phyloP scores from a whole-genome alignment of 37 sponge, comb jelly and placozoan species.

The Haliclona indistincta region DNA sequence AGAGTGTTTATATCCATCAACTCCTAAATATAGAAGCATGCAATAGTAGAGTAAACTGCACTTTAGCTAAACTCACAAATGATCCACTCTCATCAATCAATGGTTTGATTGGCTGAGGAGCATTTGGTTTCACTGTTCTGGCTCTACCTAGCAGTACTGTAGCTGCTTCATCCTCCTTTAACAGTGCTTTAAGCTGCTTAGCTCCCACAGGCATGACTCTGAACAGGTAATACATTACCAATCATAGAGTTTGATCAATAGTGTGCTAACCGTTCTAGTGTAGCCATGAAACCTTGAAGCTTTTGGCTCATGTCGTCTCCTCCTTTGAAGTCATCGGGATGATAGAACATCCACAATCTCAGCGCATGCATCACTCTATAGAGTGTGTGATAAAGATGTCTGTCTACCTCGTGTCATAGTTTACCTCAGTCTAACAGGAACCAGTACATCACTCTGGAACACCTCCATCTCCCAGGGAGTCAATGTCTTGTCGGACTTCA shows the following conservation, averaged over 20 bases:
- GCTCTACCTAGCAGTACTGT: conserved; percentile 35
- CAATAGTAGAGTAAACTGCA: neutral
- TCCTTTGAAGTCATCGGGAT: conserved; percentile 67
- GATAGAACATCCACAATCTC: conserved; percentile 48
- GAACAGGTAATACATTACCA: neutral
- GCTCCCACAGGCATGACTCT: conserved; percentile 62
- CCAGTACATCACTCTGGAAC: conserved; percentile 47
- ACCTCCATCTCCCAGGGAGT: conserved; percentile 33
- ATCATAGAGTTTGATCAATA: neutral
- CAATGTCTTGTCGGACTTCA: conserved; percentile 27
- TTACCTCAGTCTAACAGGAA: conserved; percentile 75
- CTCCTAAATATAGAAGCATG: conserved; percentile 16
- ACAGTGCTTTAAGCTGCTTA: conserved; percentile 35
- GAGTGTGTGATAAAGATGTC: neutral
- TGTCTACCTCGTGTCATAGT: neutral
- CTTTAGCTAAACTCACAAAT: conserved; percentile 39
- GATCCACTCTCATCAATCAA: conserved; percentile 11
- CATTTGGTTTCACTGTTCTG: conserved; percentile 29
- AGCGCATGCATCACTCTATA: conserved; percentile 64
- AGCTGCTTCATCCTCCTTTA: conserved; percentile 52
- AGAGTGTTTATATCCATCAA: conserved; percentile 67
- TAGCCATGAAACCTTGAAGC: conserved; percentile 35
- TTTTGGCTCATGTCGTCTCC: conserved; percentile 16
- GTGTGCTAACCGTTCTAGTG: conserved; percentile 37
- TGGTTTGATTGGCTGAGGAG: conserved; percentile 57